Evolutionary conservation across 2,888 invertebrate species (phyloP).

Genomic region (Cephus pulcher): DNA sequence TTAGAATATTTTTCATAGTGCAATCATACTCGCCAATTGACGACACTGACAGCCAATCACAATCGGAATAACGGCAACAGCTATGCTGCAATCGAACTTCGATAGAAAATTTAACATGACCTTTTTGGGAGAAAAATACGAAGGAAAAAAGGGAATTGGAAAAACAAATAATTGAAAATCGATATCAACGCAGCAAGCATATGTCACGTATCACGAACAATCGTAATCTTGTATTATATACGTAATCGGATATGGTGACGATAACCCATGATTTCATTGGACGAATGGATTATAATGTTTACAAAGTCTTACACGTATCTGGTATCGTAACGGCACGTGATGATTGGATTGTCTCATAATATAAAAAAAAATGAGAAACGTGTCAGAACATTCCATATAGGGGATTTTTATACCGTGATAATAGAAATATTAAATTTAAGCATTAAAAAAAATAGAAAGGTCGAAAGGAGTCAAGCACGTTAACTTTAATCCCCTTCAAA

Average conservation of each 20-base stretch:
- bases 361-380: not conserved
- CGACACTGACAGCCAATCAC: too few relatives aligned
- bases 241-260: not conserved
- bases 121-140: too few relatives aligned
- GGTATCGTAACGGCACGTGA: not conserved
- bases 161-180: not conserved
- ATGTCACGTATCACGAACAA: not conserved
- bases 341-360: not conserved
- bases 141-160: too few relatives aligned
- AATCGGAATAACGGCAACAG: too few relatives aligned
- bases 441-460: not conserved
- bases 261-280: not conserved
- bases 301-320: not conserved
- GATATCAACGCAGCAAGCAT: not conserved
- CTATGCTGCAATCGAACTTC: too few relatives aligned
- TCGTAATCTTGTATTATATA: not conserved
- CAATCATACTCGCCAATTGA: too few relatives aligned
- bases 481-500: not conserved
- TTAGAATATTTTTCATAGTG: too few relatives aligned
- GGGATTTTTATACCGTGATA: not conserved
- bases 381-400: not conserved
- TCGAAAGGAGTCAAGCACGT: not conserved
- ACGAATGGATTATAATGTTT: not conserved
- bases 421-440: not conserved
- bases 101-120: too few relatives aligned